Conservation (phyloP, 2,888 invertebrate species). For the Sepioteuthis lessoniana region DNA sequence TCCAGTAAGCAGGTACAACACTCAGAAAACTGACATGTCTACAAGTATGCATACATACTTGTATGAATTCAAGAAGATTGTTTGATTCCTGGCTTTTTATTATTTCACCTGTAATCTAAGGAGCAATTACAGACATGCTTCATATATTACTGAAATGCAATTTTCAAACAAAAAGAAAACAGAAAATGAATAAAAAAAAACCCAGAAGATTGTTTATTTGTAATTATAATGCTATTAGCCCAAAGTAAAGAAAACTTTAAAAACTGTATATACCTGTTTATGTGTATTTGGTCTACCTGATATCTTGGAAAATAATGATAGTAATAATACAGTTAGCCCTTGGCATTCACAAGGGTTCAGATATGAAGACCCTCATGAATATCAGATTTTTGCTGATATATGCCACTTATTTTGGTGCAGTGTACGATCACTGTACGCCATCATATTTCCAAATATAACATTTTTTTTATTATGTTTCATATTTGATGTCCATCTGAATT, state of each 20-base stretch:
- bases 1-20: not conserved
- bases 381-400: not conserved
- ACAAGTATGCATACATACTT: not conserved
- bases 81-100: conserved; percentile 23
- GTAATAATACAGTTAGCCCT: not conserved
- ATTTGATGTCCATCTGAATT: not conserved
- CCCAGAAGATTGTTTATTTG: not conserved
- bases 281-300: not conserved
- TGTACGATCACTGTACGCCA: not conserved
- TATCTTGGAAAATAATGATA: not conserved
- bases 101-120: not conserved
- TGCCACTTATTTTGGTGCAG: not conserved
- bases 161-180: not conserved
- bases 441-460: not conserved
- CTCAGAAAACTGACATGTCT: not conserved
- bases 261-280: not conserved
- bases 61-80: not conserved
- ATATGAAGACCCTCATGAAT: not conserved
- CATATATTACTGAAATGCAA: not conserved
- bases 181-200: not conserved
- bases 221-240: not conserved
- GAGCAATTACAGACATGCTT: not conserved
- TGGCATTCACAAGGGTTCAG: not conserved
- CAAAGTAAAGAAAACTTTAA: not conserved
- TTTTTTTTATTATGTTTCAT: not conserved